A percentile compares a stretch with the other conserved stretches of the same genome.
Evolutionary conservation across 2,888 invertebrate genomes (phyloP).

Genomic region (Pterobdella sp.): DNA sequence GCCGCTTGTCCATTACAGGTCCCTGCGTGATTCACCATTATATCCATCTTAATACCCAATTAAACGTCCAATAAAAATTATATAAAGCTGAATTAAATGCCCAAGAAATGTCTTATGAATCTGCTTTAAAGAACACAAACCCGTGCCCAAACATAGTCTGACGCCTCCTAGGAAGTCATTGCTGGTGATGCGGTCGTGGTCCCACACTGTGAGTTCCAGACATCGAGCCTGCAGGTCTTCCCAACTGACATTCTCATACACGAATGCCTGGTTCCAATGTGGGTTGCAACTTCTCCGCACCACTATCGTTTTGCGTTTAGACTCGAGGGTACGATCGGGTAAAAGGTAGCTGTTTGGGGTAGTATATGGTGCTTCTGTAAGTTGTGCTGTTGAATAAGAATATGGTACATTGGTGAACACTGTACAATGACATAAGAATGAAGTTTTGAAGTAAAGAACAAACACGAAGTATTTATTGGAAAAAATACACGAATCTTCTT

Average conservation of each 20-base stretch:
- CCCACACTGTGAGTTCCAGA: slow-evolving; percentile 87
- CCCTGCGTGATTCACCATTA: too few relatives aligned
- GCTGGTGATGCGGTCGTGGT: slow-evolving; percentile 78
- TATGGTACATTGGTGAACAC: too few relatives aligned
- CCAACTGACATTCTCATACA: slow-evolving; percentile 75
- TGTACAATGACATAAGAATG: too few relatives aligned
- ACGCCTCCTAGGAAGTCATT: slow-evolving; percentile 92
- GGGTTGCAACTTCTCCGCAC: slow-evolving; percentile 74
- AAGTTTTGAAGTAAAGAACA: too few relatives aligned
- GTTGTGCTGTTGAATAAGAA: too few relatives aligned
- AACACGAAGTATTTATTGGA: too few relatives aligned
- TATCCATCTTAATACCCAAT: too few relatives aligned
- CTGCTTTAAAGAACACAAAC: background rate
- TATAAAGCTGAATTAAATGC: background rate
- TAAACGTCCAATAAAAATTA: background rate
- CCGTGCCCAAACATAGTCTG: slow-evolving; percentile 63
- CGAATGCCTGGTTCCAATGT: slow-evolving; percentile 79
- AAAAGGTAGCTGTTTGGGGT: slow-evolving; percentile 67
- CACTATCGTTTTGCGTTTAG: slow-evolving; percentile 86
- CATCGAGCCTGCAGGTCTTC: slow-evolving; percentile 73
- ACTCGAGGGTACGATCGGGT: slow-evolving; percentile 78
- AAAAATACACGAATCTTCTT: too few relatives aligned
- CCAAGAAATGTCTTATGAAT: background rate
- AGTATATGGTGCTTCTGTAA: background rate
- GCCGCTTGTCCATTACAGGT: slow-evolving; percentile 74